Evolutionary conservation across 2,888 invertebrate species (phyloP).

Genomic region (Synergus japonicus): DNA sequence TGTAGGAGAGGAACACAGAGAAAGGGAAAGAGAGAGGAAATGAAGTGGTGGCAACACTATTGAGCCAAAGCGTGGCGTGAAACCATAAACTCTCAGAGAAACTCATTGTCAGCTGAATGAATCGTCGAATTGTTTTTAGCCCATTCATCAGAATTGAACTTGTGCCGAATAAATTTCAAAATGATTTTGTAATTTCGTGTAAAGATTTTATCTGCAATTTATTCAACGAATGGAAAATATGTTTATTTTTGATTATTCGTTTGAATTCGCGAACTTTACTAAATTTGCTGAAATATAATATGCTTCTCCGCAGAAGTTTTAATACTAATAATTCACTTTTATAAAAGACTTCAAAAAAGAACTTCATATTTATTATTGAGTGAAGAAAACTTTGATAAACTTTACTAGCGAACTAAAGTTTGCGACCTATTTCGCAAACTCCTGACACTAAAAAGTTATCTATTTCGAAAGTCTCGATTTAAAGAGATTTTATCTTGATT

Average conservation of each 20-base stretch:
- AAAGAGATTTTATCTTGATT: neutral
- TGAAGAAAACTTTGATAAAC: neutral
- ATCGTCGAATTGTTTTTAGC: neutral
- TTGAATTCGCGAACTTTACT: too few relatives aligned
- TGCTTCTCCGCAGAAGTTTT: too few relatives aligned
- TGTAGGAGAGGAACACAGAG: conserved; percentile 41
- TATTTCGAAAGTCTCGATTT: conserved; percentile 17
- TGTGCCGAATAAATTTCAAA: neutral
- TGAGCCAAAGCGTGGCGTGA: conserved; percentile 12
- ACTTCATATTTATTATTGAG: neutral
- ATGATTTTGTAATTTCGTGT: neutral
- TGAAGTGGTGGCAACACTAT: conserved; percentile 20
- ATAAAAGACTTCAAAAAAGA: too few relatives aligned
- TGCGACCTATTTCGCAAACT: neutral
- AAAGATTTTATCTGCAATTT: too few relatives aligned
- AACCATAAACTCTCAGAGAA: conserved; percentile 8
- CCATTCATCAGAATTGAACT: neutral
- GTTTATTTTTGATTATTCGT: too few relatives aligned
- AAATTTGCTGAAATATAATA: too few relatives aligned
- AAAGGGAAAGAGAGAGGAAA: conserved; percentile 37
- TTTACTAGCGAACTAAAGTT: conserved; percentile 7
- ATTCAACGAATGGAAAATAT: neutral
- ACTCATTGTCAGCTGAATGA: conserved; percentile 25
- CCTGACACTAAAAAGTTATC: neutral
- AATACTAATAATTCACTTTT: too few relatives aligned